Base-by-base conservation (phyloP, 2,797 vertebrate genomes). In the Rhinichthys osculus region DNA sequence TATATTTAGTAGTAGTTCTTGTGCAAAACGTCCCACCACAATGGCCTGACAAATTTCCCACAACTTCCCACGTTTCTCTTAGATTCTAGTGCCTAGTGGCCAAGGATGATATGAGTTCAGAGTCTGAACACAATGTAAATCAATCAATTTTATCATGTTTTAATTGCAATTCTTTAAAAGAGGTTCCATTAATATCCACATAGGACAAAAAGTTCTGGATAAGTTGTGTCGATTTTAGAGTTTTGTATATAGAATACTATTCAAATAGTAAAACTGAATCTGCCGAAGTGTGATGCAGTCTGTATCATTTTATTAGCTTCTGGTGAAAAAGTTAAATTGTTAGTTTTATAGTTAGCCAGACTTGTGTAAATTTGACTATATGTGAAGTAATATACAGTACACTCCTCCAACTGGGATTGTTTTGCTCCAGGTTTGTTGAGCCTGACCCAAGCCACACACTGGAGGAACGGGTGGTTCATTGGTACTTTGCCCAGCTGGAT, bases 401-500 rank as follows among this genome's bases (percentile, higher is more conserved):
- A 44, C 35, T 35, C 44, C 59, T 33, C 0, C 17, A 90, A 59
- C 88, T 21, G 86, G 38, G 91, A 74, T 57, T 69, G 50, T 47
- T 59, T 64, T 70, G 72, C 14, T 89, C 54, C 94, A 99, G 98
- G 92, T 99, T 99, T 92, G 96, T 96, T 0, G 98, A 99, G 92
- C 98, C 98, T 23, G 97, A 99, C 90, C 98, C 98, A 88, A 99
- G 95, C 89, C 98, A 99, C 92, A 99, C 98, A 0, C 90, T 99
- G 89, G 98, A 99, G 92, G 98, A 99, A 92, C 93, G 98, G 1
- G 98, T 99, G 90, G 97, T 99, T 5, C 97, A 98, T 88, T 99
- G 98, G 98, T 99, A 99, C 93, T 99, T 99, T 84, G 96, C 95
- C 91, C 97, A 98, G 94, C 93, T 99, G 93, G 98, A 99, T 87